phyloP scores from a whole-genome alignment of 2,888 invertebrate species.

The Nowickia ferox region DNA sequence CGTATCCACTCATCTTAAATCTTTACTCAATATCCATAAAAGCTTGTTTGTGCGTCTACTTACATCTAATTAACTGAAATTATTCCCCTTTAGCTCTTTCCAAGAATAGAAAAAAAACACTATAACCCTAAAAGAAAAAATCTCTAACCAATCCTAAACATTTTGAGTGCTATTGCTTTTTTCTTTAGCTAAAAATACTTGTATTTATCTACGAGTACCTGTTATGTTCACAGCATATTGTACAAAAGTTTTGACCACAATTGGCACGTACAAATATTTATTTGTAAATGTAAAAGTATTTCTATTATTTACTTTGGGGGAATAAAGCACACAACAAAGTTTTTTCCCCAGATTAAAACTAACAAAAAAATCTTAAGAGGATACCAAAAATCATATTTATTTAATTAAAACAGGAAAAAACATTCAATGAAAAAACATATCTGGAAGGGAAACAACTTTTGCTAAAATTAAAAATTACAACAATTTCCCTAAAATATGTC shows the following conservation, averaged over 20 bases:
- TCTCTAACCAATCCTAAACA: background rate
- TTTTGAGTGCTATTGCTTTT: constrained; percentile 20
- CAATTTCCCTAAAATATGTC: background rate
- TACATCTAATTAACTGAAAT: too few species aligned
- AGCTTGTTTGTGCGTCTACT: too few species aligned
- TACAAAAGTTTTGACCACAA: constrained; percentile 24
- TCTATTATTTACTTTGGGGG: background rate
- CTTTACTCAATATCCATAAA: too few species aligned
- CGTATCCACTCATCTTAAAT: too few species aligned
- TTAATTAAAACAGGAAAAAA: constrained; percentile 31
- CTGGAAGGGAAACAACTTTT: background rate
- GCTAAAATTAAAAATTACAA: background rate
- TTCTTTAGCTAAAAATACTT: constrained; percentile 2
- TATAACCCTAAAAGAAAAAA: background rate
- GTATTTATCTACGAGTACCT: background rate
- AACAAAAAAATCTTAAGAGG: background rate
- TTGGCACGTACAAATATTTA: constrained; percentile 22
- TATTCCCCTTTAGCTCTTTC: too few species aligned
- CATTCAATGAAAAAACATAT: background rate
- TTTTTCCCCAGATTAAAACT: background rate
- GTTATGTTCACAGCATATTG: too few species aligned
- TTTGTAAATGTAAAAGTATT: background rate
- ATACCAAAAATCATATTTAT: constrained; percentile 7
- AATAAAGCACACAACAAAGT: background rate
- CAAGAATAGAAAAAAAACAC: too few species aligned